These are phyloP conservation scores for Hypomecis atomaria DNA, from an alignment of 2,888 invertebrate species.

Conservation along the genomic window DNA sequence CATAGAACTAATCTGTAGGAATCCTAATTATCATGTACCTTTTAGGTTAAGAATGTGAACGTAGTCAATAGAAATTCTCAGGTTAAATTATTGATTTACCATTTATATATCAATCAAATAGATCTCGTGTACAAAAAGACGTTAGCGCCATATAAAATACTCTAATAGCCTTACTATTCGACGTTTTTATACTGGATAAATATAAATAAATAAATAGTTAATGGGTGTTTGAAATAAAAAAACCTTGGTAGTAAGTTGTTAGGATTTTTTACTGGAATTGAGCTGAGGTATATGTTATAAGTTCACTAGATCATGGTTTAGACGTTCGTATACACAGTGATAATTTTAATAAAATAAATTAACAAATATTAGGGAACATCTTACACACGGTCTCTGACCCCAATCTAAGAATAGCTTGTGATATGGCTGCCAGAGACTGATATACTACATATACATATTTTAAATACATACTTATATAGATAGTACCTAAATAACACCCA, in stretches of 20 bases:
- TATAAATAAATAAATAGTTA: not conserved
- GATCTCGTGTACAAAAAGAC: not conserved
- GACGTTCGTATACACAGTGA: not conserved
- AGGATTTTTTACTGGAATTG: conserved; percentile 5
- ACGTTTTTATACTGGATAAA: not conserved
- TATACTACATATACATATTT: too few species aligned
- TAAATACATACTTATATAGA: too few species aligned
- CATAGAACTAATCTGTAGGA: conserved; percentile 10
- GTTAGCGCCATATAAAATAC: conserved; percentile 2
- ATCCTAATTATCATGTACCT: conserved; percentile 16
- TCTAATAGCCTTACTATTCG: too few species aligned
- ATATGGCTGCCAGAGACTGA: too few species aligned
- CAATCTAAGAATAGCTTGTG: too few species aligned
- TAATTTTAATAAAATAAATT: too few species aligned
- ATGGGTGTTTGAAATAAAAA: conserved; percentile 4
- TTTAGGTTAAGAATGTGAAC: conserved; percentile 2
- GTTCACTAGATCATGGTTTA: conserved; percentile 5
- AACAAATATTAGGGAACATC: too few species aligned
- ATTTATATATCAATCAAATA: conserved; percentile 7
- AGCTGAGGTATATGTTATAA: not conserved
- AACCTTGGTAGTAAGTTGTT: conserved; percentile 6
- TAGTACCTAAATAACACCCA: too few species aligned
- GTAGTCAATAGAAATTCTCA: conserved; percentile 24
- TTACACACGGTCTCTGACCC: too few species aligned
- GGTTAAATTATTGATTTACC: conserved; percentile 10